Base-by-base conservation (phyloP, 1,140 invertebrate species). In the Trichonephila clavata region DNA sequence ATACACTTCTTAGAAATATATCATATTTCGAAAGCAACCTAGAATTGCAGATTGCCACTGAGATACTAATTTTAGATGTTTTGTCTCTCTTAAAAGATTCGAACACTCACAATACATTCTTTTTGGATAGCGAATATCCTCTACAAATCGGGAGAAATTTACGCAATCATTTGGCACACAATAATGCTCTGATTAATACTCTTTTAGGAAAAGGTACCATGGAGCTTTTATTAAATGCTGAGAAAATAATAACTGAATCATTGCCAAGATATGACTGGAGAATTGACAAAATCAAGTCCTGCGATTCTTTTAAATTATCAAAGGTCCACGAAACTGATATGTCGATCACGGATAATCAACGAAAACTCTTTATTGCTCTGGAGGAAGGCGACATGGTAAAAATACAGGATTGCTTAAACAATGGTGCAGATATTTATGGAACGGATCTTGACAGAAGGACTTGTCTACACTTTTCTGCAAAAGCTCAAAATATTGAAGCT, bases 171-270 rank as follows among this genome's bases (percentile, higher is more conserved):
- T 59, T 86, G 27, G 84, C 84, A 1, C 84, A 89, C 39, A 61
- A 32, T 7, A 89, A 89, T 89, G 39, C 27, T 32, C 13, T 89
- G n/a, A n/a, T 68, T 24, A 57, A 39, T 18, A 39, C 27, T 65
- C 32, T 89, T 8, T 14, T 24, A 16, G 59, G 24, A 27, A 43
- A 60, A 2, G 43, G 21, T 13, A 50, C 32, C 18, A 68, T 43
- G 32, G 32, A 43, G 20, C n/a, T 84, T 21, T 24, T 86, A 39
- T 24, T 80, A 18, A 43, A 86, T 63, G 27, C 61, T 50, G 39
- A 68, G 39, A 68, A 94, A 20, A 84, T 94, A 87, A 94, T 94
- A 81, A 94, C 91, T 5, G 65, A 90, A 77, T 59, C 60, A 2
- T 24, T 16, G n/a, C 27, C n/a, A 60, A 20, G 24, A 27, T 13